phyloP scores from a whole-genome alignment of 2,797 vertebrate species.

The Pagetopsis macropterus region DNA sequence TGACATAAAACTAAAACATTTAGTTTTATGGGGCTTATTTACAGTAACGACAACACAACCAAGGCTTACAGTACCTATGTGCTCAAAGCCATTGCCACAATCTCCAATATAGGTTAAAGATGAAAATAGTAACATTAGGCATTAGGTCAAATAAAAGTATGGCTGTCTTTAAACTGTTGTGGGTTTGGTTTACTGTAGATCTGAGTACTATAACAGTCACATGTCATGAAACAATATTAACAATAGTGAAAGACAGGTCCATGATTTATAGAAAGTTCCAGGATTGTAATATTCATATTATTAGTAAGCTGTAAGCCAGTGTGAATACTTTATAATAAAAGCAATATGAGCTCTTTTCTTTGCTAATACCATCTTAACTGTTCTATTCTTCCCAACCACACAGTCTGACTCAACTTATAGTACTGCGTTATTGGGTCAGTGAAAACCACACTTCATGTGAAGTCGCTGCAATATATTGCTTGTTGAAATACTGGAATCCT shows the following conservation, averaged over 20 bases:
- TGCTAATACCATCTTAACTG: neutral
- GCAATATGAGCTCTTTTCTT: neutral
- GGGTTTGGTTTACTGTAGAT: slow-evolving; percentile 8
- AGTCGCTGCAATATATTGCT: neutral
- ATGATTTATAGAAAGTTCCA: slow-evolving; percentile 29
- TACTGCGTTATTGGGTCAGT: slow-evolving; percentile 9
- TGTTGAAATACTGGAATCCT: neutral
- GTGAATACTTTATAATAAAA: neutral
- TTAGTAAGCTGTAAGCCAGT: neutral
- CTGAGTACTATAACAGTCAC: slow-evolving; percentile 15
- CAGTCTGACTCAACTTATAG: neutral
- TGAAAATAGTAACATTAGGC: neutral
- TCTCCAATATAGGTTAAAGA: neutral
- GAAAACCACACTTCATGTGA: neutral
- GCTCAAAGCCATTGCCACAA: neutral
- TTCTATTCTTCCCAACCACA: slow-evolving; percentile 8
- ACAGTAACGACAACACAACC: neutral
- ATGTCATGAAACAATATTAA: slow-evolving; percentile 15
- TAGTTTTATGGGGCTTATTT: neutral
- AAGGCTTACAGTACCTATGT: neutral
- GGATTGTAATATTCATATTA: slow-evolving; percentile 6
- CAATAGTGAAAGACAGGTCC: slow-evolving; percentile 11
- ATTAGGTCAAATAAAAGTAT: neutral
- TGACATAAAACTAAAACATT: slow-evolving; percentile 1
- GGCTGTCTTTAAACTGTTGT: neutral